Base-by-base conservation (phyloP, 2,797 vertebrate species). In the Phyllotis vaccarum region DNA sequence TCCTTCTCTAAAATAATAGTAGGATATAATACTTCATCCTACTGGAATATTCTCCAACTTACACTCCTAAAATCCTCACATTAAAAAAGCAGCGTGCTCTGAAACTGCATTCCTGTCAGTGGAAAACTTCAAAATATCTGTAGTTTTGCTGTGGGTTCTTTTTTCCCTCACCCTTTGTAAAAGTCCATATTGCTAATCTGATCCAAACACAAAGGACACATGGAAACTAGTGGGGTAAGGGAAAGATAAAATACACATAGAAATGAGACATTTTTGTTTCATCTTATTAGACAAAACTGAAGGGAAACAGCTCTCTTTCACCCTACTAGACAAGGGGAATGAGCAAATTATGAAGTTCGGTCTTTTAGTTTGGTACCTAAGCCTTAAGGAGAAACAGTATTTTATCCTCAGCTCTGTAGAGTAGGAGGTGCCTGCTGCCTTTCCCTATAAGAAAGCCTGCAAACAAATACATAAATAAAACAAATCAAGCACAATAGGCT, bases 91-190 rank as follows among this genome's bases (percentile, higher is more conserved):
- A 56, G 79, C 7, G 0, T 78, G 8, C 31, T 90, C 56, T 93
- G 58, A 88, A 86, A 85, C 7, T n/a, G 7, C 29, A 60, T 89
- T 89, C 7, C 31, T 27, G 27, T 68, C 78, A 78, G 3, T 72
- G 37, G 90, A 86, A 46, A 82, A 8, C 21, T 85, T 31, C 46
- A 43, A 75, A 85, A 58, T 49, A 14, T 62, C 81, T 82, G 2
- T 21, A 90, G 19, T n/a, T 70, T 93, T 90, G 0, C 22, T 92
- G 58, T 82, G 46, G 5, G 17, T 43, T 88, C 40, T 56, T 75
- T 80, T 70, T 94, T 60, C 86, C 34, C 70, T 13, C 40, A 95
- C 3, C n/a, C 83, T 46, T n/a, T 70, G 58, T 43, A 90, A 21
- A 24, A 37, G 6, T 93, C 76, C n/a, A 81, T 83, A 62, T 92